Evolutionary conservation across 2,113 vertebrate genomes (phyloP).

Genomic region (Cephalopterus ornatus): DNA sequence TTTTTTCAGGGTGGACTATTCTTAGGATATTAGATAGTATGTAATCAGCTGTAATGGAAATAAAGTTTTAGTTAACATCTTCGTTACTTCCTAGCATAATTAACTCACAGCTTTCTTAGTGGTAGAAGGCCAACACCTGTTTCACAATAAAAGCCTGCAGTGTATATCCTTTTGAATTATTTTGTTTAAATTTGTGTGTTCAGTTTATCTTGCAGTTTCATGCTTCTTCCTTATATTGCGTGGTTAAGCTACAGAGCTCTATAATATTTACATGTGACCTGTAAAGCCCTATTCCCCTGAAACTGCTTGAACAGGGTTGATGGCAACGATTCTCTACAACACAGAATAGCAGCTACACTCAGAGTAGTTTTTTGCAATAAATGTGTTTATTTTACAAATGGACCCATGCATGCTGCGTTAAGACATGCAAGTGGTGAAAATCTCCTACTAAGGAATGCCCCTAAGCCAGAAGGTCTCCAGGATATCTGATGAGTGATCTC

Average conservation of each 20-base stretch:
- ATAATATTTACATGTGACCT: neutral
- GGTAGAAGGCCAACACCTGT: neutral
- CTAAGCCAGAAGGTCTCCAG: slow-evolving; percentile 25
- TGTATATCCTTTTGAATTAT: neutral
- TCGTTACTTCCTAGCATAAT: neutral
- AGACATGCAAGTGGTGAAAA: slow-evolving; percentile 42
- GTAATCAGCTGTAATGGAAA: neutral
- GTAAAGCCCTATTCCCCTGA: neutral
- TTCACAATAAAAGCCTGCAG: neutral
- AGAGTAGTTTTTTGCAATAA: neutral
- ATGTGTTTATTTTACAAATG: slow-evolving; percentile 54
- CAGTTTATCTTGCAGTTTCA: neutral
- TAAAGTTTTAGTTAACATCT: neutral
- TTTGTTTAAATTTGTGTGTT: neutral
- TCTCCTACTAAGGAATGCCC: slow-evolving; percentile 20
- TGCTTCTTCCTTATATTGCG: neutral
- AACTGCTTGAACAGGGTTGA: neutral
- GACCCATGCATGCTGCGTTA: neutral
- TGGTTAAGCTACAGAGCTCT: neutral
- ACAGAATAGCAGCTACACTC: neutral
- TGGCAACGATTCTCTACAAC: neutral
- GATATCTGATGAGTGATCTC: slow-evolving; percentile 44
- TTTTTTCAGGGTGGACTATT: neutral
- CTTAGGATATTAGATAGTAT: neutral
- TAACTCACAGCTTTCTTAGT: neutral